These are phyloP conservation scores for Pantala flavescens DNA, from an alignment of 1,140 invertebrate species.

Conservation along the genomic window DNA sequence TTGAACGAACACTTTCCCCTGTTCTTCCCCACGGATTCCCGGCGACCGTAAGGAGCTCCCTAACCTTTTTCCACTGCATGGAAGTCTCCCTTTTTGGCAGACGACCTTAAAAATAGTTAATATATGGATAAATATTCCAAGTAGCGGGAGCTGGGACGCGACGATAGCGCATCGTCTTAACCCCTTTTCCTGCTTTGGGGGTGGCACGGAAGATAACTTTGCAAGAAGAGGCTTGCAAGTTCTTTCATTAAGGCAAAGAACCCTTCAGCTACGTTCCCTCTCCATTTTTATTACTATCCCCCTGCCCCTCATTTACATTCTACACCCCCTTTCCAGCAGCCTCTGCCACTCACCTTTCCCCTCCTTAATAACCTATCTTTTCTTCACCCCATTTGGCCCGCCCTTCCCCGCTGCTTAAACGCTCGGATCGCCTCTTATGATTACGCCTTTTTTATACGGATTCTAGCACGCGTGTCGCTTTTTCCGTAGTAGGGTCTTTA, in stretches of 20 bases:
- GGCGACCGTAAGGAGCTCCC: too few species aligned
- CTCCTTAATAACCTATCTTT: neutral
- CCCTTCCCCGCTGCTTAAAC: neutral
- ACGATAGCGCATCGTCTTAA: neutral
- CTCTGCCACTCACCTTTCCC: neutral
- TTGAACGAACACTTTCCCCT: too few species aligned
- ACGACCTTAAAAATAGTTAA: neutral
- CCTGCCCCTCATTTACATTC: too few species aligned
- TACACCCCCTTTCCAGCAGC: neutral
- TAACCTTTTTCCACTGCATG: neutral
- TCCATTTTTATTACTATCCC: too few species aligned
- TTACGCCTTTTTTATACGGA: too few species aligned
- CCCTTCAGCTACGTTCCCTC: neutral
- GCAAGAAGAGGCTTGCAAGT: neutral
- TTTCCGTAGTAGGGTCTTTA: too few species aligned
- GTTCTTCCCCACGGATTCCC: too few species aligned
- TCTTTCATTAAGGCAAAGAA: neutral
- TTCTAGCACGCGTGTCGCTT: too few species aligned
- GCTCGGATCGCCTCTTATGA: too few species aligned
- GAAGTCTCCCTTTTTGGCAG: neutral
- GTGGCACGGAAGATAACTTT: neutral
- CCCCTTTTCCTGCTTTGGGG: neutral
- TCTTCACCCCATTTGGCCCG: neutral
- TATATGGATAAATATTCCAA: slow-evolving; percentile 8
- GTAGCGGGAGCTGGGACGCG: neutral